Base-by-base conservation (phyloP, 2,888 invertebrate genomes). In the Pachydiplax longipennis region DNA sequence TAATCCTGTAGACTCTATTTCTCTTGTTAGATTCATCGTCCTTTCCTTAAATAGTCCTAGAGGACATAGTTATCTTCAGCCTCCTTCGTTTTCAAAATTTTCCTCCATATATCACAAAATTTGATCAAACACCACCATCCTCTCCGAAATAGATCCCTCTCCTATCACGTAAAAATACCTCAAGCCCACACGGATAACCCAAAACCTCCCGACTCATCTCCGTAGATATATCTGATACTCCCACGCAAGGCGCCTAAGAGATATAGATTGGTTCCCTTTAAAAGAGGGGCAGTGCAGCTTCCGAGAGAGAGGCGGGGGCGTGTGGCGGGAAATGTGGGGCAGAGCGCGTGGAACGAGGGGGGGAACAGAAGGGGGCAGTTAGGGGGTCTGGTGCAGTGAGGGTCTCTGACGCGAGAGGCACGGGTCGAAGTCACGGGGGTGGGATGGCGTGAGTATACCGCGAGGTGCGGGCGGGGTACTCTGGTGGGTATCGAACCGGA, bases 361-460 rank as follows among this genome's bases (percentile, higher is more conserved):
- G 15, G 83, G n/a, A n/a, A 13, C 22, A 22, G 6, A 31, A 18
- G 13, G 22, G 58, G 10, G 83, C 15, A 58, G 58, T 53, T 12
- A 35, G n/a, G 37, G 61, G 58, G 25, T 87, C 87, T 87, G 87
- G 40, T 61, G 87, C 87, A 61, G 61, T 61, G 87, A 37, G 87
- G 83, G 83, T 58, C 83, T 83, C 53, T 82, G 53, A 82, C 53
- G 83, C 83, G 58, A 6, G 58, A 10, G 18, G 83, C 83, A 83
- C 87, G 87, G 87, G 87, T 87, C 87, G 87, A 87, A 87, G 87
- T 61, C 35, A 35, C 37, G 87, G 35, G 87, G 87, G 48, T 8
- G 83, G 37, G 31, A 31, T 31, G 12, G 31, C 80, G 25, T 80
- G 81, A 81, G 22, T 12, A 12, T 15, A 10, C 13, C 37, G 37